Base-by-base conservation (phyloP, 2,113 vertebrate genomes). In the Lota lota region DNA sequence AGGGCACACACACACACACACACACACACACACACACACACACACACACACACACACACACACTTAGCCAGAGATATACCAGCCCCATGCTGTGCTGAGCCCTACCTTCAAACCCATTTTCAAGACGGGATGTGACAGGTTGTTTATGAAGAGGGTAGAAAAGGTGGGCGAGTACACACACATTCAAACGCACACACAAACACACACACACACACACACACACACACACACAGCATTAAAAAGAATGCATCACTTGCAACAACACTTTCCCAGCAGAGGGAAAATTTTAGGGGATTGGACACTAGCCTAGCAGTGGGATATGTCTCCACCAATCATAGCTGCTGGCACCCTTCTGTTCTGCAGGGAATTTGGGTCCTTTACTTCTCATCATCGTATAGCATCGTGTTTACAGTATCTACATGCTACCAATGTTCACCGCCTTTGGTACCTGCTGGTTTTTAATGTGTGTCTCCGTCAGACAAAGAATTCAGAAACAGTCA, bases 111-210 rank as follows among this genome's bases (percentile, higher is more conserved):
- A 79, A 77, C 68, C 47, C 67, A 71, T 56, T 69, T 73, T 22
- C 36, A 24, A 63, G 57, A 75, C 63, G 24, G 75, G 67, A 81
- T 79, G 62, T 83, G 79, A 77, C 83, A 80, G 70, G 74, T 76
- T 84, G 79, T 80, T 83, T 80, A 33, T 68, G 70, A 73, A 61
- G 5, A 22, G 28, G 69, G 60, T 58, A 64, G 68, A 54, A 18
- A 10, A 20, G 64, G 61, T 20, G 47, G 22, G 36, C 33, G 63
- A 21, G 14, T 50, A 51, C 57, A 81, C 57, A 70, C 63, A 69
- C 8, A 70, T 22, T 33, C 28, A 33, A 16, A 33, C 33, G 66
- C 51, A 22, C 50, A 54, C 12, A 64, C 36, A 64, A 61, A 40
- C 18, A 47, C 58, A 61, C 40, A 68, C 54, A 57, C 51, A 66